These are phyloP conservation scores for Dasysyrphus tricinctus DNA, from an alignment of 2,888 invertebrate species.

Conservation along the genomic window DNA sequence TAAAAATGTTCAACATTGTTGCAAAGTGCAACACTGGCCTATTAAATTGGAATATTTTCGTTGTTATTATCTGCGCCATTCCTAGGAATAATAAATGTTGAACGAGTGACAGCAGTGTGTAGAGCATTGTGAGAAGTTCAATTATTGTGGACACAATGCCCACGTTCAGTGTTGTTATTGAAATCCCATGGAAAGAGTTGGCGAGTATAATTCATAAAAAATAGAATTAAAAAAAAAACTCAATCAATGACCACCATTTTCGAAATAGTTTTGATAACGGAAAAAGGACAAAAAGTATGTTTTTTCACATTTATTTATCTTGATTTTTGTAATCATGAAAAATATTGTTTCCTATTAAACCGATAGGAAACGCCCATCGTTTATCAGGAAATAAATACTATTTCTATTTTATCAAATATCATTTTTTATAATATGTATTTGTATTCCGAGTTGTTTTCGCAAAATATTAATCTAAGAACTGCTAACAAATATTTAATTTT, in stretches of 20 bases:
- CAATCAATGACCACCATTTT: background rate
- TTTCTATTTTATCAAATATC: too few relatives aligned
- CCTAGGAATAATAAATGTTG: slow-evolving; percentile 35
- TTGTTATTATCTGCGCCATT: slow-evolving; percentile 33
- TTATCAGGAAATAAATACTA: too few relatives aligned
- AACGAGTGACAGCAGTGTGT: slow-evolving; percentile 31
- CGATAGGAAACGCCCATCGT: background rate
- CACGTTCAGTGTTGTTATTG: slow-evolving; percentile 52
- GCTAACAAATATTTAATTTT: too few relatives aligned
- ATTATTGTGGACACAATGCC: slow-evolving; percentile 52
- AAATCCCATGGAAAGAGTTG: slow-evolving; percentile 46
- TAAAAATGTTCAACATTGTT: slow-evolving; percentile 41
- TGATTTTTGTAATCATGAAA: background rate
- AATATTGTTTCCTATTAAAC: background rate
- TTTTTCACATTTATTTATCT: background rate
- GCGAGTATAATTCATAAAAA: slow-evolving; percentile 42
- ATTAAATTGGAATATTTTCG: slow-evolving; percentile 4
- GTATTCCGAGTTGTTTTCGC: too few relatives aligned
- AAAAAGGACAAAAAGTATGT: background rate
- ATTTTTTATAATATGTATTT: too few relatives aligned
- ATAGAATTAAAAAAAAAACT: background rate
- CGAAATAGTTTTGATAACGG: background rate
- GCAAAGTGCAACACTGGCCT: slow-evolving; percentile 28
- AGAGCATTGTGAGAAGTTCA: slow-evolving; percentile 46
- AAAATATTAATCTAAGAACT: too few relatives aligned